Conservation (phyloP, 2,888 invertebrate species). For the Chironomus riparius region DNA sequence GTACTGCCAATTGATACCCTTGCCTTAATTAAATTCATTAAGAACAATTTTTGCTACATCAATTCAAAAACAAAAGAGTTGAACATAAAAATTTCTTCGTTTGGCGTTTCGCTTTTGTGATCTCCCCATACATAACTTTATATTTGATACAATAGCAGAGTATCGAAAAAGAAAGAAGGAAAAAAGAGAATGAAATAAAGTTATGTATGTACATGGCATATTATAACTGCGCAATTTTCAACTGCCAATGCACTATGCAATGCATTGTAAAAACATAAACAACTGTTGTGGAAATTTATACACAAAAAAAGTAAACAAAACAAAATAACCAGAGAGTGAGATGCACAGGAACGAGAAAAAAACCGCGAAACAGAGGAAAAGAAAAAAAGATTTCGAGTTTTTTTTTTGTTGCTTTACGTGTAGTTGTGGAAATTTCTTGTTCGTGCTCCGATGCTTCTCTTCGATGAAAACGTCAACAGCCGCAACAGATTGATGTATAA, state of each 20-base stretch:
- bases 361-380: background rate
- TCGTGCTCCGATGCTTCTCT: background rate
- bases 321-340: background rate
- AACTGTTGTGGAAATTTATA: background rate
- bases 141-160: background rate
- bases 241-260: background rate
- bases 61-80: background rate
- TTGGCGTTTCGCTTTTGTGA: background rate
- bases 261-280: background rate
- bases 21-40: background rate
- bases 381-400: background rate
- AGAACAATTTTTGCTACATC: background rate
- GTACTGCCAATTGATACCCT: too few species aligned
- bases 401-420: background rate
- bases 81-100: background rate
- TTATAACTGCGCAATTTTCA: background rate
- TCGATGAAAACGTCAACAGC: background rate
- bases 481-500: slow-evolving; percentile 20
- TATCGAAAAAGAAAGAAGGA: background rate
- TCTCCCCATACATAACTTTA: background rate
- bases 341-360: background rate
- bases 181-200: background rate
- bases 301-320: background rate
- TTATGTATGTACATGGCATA: background rate
- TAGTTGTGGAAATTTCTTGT: background rate